Evolutionary conservation across 2,797 vertebrate genomes (phyloP).

Genomic region (Rhinoraja longicauda): DNA sequence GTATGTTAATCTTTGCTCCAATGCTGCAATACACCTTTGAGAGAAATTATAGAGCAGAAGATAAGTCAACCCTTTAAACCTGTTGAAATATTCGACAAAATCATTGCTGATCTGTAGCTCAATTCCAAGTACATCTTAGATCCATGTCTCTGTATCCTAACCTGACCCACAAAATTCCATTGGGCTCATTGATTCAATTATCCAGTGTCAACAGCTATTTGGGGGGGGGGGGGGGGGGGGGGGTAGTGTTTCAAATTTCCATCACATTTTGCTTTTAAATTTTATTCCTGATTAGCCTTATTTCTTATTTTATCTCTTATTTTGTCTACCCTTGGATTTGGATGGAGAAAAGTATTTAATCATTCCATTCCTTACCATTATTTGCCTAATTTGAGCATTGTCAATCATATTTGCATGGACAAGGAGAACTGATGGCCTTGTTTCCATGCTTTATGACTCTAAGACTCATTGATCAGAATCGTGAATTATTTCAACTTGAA

Average conservation of each 20-base stretch:
- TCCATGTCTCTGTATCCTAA: not conserved
- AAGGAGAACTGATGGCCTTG: too few relatives aligned
- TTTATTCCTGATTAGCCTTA: not conserved
- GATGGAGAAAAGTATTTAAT: not conserved
- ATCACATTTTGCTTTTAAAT: too few relatives aligned
- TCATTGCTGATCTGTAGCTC: too few relatives aligned
- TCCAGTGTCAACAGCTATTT: too few relatives aligned
- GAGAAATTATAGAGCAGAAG: not conserved
- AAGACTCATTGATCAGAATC: not conserved
- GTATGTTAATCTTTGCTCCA: not conserved
- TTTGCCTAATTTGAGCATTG: not conserved
- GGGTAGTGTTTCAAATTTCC: not conserved
- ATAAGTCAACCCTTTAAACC: not conserved
- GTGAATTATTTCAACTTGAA: not conserved
- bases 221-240: not conserved
- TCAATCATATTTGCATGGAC: too few relatives aligned
- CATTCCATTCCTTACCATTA: not conserved
- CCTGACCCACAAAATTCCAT: not conserved
- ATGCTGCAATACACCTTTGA: not conserved
- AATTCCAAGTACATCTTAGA: not conserved
- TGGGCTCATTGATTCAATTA: not conserved
- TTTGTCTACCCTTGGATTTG: not conserved
- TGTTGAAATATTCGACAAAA: too few relatives aligned
- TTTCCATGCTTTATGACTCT: too few relatives aligned
- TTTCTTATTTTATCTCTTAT: not conserved